phyloP scores from a whole-genome alignment of 2,888 invertebrate genomes.

The Sicus ferrugineus region DNA sequence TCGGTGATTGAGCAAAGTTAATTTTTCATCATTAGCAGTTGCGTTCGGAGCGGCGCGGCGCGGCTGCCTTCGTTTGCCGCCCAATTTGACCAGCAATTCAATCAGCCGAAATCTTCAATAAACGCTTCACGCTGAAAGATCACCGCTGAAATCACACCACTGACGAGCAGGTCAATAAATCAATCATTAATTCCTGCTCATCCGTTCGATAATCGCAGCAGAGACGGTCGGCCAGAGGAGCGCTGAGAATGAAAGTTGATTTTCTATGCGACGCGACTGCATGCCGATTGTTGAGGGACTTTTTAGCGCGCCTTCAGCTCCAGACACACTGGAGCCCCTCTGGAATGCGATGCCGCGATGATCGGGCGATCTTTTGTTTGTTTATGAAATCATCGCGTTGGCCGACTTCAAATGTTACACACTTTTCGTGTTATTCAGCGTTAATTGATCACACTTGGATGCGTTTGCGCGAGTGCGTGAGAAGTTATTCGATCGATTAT shows the following conservation, averaged over 20 bases:
- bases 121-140: background rate
- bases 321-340: constrained; percentile 54
- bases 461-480: background rate
- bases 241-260: constrained; percentile 29
- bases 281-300: constrained; percentile 37
- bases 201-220: background rate
- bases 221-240: background rate
- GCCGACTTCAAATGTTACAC: too few relatives aligned
- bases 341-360: background rate
- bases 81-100: constrained; percentile 31
- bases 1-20: constrained; percentile 48
- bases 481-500: background rate
- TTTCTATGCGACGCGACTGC: constrained; percentile 33
- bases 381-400: too few relatives aligned
- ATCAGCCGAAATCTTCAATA: constrained; percentile 14
- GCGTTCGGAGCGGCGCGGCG: background rate
- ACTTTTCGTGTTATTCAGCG: background rate
- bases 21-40: constrained; percentile 54
- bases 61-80: background rate
- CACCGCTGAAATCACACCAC: constrained; percentile 21
- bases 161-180: constrained; percentile 51
- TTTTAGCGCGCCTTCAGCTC: background rate
- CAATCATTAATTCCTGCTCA: constrained; percentile 49
- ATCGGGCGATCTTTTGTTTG: background rate
- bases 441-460: background rate